Percentiles rank a stretch among this genome's conserved stretches.
Conservation (phyloP, 1,140 invertebrate species). For the Procambarus virginalis region DNA sequence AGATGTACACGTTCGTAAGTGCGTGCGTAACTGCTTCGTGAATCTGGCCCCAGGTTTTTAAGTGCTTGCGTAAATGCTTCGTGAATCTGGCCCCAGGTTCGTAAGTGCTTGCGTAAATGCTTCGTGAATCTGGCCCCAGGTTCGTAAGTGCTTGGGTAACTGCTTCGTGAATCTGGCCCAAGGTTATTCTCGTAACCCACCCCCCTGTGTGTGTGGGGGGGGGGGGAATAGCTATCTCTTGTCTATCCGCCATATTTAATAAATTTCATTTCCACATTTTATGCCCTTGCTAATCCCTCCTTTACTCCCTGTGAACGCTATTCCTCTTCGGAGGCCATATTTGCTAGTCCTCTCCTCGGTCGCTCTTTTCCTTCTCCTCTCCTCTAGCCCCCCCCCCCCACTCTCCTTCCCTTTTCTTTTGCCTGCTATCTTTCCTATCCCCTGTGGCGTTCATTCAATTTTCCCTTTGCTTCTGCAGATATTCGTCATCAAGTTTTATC, state of each 20-base stretch:
- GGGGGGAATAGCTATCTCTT: no score
- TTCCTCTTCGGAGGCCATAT: not conserved
- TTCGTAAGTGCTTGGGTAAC: no score
- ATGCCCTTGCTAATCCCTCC: not conserved
- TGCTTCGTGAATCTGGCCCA: not conserved
- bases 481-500: constrained; percentile 50
- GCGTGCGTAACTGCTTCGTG: no score
- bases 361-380: constrained; percentile 7
- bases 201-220: no score
- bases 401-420: constrained; percentile 6
- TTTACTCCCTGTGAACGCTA: not conserved
- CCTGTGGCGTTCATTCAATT: constrained; percentile 49
- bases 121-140: no score
- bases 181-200: not conserved
- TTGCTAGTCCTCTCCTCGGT: not conserved
- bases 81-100: no score
- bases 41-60: no score
- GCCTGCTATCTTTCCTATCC: constrained; percentile 29
- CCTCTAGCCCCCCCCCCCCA: not conserved
- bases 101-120: no score
- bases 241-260: not conserved
- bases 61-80: no score
- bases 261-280: not conserved
- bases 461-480: constrained; percentile 50
- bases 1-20: no score